Evolutionary conservation across 2,888 invertebrate genomes (phyloP).

Genomic region (Oasisia sp.): DNA sequence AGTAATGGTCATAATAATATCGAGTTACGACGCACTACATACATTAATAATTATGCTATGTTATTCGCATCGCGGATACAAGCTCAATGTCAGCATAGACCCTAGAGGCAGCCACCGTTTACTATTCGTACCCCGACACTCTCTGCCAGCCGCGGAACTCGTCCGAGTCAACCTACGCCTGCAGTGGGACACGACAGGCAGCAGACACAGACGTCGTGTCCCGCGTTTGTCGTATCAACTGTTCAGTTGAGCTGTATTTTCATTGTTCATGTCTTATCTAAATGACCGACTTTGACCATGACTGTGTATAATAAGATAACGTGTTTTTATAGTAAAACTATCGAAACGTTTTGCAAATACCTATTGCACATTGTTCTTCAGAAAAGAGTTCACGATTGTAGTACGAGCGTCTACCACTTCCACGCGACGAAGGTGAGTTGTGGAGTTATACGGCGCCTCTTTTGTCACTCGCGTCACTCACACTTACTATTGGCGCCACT

Average conservation of each 20-base stretch:
- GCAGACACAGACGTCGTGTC: not conserved
- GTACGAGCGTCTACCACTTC: not conserved
- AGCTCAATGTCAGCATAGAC: too few relatives aligned
- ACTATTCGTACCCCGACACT: too few relatives aligned
- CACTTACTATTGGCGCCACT: not conserved
- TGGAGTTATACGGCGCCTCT: not conserved
- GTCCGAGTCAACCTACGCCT: too few relatives aligned
- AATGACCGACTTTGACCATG: not conserved
- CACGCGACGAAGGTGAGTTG: not conserved
- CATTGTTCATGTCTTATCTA: not conserved
- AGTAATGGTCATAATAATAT: too few relatives aligned
- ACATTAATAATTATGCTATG: too few relatives aligned
- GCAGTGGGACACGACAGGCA: too few relatives aligned
- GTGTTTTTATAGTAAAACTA: not conserved
- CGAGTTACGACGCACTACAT: too few relatives aligned
- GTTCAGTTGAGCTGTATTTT: not conserved
- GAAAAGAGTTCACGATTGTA: not conserved
- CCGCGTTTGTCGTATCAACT: not conserved
- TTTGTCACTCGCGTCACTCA: too few relatives aligned
- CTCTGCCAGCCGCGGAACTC: too few relatives aligned
- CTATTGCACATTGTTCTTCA: not conserved
- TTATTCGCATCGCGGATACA: too few relatives aligned
- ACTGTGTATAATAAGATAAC: not conserved
- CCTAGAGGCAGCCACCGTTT: too few relatives aligned
- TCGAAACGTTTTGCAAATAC: not conserved